Base-by-base conservation (phyloP, 2,888 invertebrate genomes). In the Elysia crispata region DNA sequence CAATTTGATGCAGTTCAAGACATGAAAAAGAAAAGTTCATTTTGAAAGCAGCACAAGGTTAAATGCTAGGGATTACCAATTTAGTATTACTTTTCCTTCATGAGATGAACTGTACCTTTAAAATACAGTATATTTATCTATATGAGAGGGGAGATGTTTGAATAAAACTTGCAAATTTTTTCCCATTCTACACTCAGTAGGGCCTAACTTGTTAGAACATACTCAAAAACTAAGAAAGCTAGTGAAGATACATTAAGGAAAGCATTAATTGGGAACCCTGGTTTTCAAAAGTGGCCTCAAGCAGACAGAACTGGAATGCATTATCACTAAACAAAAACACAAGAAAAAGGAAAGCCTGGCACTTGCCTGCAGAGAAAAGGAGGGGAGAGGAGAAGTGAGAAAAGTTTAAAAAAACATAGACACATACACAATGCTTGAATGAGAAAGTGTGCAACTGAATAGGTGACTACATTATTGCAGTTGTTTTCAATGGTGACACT, bases 231-330 rank as follows among this genome's bases (percentile, higher is more conserved):
- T n/a, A 72, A 25, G 50, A 49, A 72, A 15, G 11, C 30, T 28
- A 28, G 11, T 31, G 28, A 20, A 20, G 11, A 54, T n/a, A 60
- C 15, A 70, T 23, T 41, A 6, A 41, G 41, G 5, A 6, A 41
- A 41, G 5, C 41, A 1, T 49, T 33, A 20, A 3, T 6, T 15
- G 60, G 33, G 64, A 25, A 28, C 33, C 62, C 25, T 62, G 30
- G 28, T 41, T 23, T 49, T 64, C 49, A 75, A 75, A 75, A 75
- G 49, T 75, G 75, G 75, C 64, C 75, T 49, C 25, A 67, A 67
- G 66, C 73, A 80, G 72, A 77, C 25, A 41, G 79, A 62, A 70
- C 76, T 81, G 81, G 81, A 81, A 81, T 81, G 81, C 76, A 79
- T 81, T 70, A 49, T 73, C 54, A 3, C 57, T 75, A 72, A 74